Conservation (phyloP, 2,113 vertebrate species). For the Maccullochella peelii region DNA sequence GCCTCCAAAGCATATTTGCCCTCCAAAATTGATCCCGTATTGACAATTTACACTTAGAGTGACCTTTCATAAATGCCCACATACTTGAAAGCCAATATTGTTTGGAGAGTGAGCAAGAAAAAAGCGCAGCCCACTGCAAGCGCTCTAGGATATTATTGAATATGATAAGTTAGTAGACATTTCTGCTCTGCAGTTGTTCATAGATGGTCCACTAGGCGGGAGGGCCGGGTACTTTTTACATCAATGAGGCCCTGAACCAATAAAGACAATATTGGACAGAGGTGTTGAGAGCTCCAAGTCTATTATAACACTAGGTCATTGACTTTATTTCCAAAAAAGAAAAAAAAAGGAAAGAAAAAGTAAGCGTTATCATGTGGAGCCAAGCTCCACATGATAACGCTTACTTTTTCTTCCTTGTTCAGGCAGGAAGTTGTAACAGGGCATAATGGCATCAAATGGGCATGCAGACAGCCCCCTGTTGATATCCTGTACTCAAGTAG, state of each 20-base stretch:
- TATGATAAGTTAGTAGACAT: constrained; percentile 61
- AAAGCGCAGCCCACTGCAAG: constrained; percentile 59
- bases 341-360: background rate
- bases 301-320: constrained; percentile 18
- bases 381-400: constrained; percentile 37
- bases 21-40: constrained; percentile 82
- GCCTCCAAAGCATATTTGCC: constrained; percentile 82
- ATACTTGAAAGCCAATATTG: constrained; percentile 78
- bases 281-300: constrained; percentile 37
- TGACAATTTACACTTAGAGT: constrained; percentile 85
- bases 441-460: constrained; percentile 49
- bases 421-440: constrained; percentile 49
- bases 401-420: no score
- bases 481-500: constrained; percentile 34
- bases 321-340: constrained; percentile 22
- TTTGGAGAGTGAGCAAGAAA: constrained; percentile 65
- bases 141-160: constrained; percentile 70
- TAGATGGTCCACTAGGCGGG: constrained; percentile 49
- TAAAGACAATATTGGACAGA: constrained; percentile 43
- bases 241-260: constrained; percentile 41
- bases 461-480: constrained; percentile 31
- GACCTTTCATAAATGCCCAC: constrained; percentile 84
- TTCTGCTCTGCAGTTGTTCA: constrained; percentile 53
- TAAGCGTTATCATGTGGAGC: background rate
- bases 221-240: constrained; percentile 53